Base-by-base conservation (phyloP, 2,113 vertebrate genomes). In the Sapajus apella region DNA sequence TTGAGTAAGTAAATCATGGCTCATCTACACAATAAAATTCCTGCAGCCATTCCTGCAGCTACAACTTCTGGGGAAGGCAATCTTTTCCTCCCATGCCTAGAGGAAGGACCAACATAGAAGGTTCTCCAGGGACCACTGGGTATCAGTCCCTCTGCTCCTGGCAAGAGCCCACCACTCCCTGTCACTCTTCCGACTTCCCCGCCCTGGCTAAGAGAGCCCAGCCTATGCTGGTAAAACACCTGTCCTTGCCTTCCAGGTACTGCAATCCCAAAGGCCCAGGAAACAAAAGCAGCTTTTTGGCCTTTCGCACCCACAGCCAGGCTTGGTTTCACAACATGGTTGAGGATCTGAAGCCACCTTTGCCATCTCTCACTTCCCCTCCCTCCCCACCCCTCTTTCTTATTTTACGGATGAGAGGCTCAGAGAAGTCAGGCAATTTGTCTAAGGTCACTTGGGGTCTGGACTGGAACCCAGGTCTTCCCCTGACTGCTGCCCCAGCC, bases 141-240 rank as follows among this genome's bases (percentile, higher is more conserved):
- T 7, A 0, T 21, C 2, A 11, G 14, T 64, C 23, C 32, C 25
- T 0, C 11, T 21, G 32, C 12, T 30, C 21, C 11, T 12, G 27
- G 58, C 90, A 32, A 16, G 43, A 37, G 35, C 27, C 64, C 21
- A 5, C 9, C 9, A 9, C 43, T 56, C 13, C 40, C 37, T 2
- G 0, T 2, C 80, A 23, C 18, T 11, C 61, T 27, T 37, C 10
- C 5, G 8, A 20, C 40, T n/a, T 52, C 30, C 13, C 52, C 32
- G 23, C 35, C 25, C n/a, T 40, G 16, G 14, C 3, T 4, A 14
- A 35, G n/a, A 84, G 18, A 45, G 8, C 12, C 11, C 32, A 21
- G 6, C 23, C 40, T 32, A 40, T 35, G 68, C 64, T 0, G 4
- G 9, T 3, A 32, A 47, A 79, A 21, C 21, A 30, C 13, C 23